These are phyloP conservation scores for Piaya cayana DNA, from an alignment of 2,113 vertebrate genomes.

Conservation along the genomic window DNA sequence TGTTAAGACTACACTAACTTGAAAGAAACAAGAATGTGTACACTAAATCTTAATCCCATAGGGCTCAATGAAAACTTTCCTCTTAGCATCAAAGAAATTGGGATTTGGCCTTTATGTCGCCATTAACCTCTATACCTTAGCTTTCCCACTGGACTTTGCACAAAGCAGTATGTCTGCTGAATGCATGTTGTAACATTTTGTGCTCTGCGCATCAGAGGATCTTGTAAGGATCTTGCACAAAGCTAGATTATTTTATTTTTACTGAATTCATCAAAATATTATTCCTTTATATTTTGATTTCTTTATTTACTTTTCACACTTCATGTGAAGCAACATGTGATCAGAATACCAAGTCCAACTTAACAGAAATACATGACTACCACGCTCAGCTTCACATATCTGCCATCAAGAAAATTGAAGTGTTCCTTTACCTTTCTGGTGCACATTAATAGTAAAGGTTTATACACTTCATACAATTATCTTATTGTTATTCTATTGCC, in stretches of 20 bases:
- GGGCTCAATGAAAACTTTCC: slow-evolving; percentile 16
- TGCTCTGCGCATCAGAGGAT: background rate
- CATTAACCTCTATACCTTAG: slow-evolving; percentile 19
- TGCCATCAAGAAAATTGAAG: background rate
- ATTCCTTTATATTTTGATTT: background rate
- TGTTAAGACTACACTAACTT: background rate
- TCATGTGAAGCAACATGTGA: background rate
- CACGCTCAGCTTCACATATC: background rate
- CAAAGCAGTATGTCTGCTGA: background rate
- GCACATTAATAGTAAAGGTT: background rate
- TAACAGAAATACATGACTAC: background rate
- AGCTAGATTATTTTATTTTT: background rate
- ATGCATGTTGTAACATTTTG: background rate
- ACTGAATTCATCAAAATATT: background rate
- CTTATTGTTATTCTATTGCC: background rate
- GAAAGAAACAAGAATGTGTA: slow-evolving; percentile 30
- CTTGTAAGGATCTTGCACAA: background rate
- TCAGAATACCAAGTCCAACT: background rate
- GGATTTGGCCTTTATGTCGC: slow-evolving; percentile 37
- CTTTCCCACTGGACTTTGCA: slow-evolving; percentile 9
- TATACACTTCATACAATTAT: background rate
- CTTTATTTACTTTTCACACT: background rate
- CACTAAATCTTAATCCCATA: slow-evolving; percentile 19
- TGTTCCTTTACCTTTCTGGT: background rate
- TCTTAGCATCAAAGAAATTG: slow-evolving; percentile 50